These are phyloP conservation scores for Distichodus sexfasciatus DNA, from an alignment of 2,797 vertebrate genomes.

Conservation along the genomic window DNA sequence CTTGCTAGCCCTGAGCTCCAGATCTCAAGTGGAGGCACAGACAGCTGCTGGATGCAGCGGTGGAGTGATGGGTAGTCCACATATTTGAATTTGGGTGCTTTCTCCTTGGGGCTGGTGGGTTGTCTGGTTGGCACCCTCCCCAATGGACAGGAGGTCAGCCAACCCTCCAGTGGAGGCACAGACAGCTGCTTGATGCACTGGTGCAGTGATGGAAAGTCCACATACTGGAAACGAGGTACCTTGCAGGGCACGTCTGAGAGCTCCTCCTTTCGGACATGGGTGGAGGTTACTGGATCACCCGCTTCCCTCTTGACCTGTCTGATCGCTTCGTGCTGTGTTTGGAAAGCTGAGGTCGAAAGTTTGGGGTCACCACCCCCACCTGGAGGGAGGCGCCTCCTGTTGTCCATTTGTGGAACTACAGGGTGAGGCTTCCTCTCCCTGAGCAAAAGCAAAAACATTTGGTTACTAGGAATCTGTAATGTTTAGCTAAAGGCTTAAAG, in stretches of 20 bases:
- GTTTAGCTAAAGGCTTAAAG: too few species aligned
- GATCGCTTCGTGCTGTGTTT: conserved; percentile 8
- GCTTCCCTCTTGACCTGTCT: conserved; percentile 24
- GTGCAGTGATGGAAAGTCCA: conserved; percentile 60
- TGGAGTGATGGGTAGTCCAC: conserved; percentile 62
- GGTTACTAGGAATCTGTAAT: too few species aligned
- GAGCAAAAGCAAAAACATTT: too few species aligned
- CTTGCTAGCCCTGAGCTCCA: conserved; percentile 52
- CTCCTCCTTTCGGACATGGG: conserved; percentile 44
- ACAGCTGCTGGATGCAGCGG: conserved; percentile 61
- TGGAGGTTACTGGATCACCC: conserved; percentile 20
- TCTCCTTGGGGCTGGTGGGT: conserved; percentile 44
- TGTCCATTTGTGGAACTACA: conserved; percentile 46
- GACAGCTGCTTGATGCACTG: conserved; percentile 61
- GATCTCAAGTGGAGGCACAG: conserved; percentile 59
- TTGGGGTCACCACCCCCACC: conserved; percentile 30
- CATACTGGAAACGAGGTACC: conserved; percentile 61
- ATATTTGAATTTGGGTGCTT: conserved; percentile 60
- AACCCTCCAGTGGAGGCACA: conserved; percentile 55
- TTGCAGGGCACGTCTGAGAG: conserved; percentile 50
- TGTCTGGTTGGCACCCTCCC: conserved; percentile 29
- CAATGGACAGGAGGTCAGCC: conserved; percentile 44
- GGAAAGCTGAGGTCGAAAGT: conserved; percentile 12
- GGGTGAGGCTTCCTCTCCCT: conserved; percentile 17
- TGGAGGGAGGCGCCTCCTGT: conserved; percentile 29